Conservation (phyloP, 2,797 vertebrate species). For the Peromyscus attwateri region DNA sequence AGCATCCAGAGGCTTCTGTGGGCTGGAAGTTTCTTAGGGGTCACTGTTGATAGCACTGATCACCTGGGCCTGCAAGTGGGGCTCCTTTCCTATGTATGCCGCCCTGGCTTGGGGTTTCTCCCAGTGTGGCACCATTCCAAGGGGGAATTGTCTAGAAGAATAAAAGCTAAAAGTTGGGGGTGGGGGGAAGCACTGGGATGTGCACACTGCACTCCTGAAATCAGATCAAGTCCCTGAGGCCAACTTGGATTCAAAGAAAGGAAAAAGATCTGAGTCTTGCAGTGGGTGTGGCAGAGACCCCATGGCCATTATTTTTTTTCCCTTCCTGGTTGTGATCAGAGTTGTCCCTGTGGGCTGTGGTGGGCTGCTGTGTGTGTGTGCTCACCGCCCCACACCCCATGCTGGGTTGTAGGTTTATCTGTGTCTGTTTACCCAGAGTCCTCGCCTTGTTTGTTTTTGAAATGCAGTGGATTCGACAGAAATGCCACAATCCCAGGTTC, state of each 20-base stretch:
- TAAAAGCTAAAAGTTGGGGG: not conserved
- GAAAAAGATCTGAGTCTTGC: not conserved
- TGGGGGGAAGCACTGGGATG: not conserved
- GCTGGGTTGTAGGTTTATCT: not conserved
- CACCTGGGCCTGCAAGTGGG: too few species aligned
- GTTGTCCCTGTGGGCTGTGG: not conserved
- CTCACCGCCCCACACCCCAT: not conserved
- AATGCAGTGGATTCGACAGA: not conserved
- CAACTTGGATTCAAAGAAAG: not conserved
- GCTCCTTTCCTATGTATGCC: rapidly evolving
- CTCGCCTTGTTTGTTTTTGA: not conserved
- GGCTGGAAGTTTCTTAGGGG: not conserved
- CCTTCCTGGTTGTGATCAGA: not conserved
- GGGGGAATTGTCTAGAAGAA: not conserved
- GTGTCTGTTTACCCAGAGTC: not conserved
- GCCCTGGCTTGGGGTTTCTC: not conserved
- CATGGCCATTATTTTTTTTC: not conserved
- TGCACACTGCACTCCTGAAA: not conserved
- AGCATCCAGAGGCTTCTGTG: not conserved
- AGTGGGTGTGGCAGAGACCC: not conserved
- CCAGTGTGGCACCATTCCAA: not conserved
- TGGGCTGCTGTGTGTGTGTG: not conserved
- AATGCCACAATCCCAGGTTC: not conserved
- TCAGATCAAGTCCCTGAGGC: not conserved
- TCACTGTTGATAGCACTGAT: not conserved